These are phyloP conservation scores for Hirudo medicinalis DNA, from an alignment of 1,140 invertebrate genomes.

Conservation along the genomic window DNA sequence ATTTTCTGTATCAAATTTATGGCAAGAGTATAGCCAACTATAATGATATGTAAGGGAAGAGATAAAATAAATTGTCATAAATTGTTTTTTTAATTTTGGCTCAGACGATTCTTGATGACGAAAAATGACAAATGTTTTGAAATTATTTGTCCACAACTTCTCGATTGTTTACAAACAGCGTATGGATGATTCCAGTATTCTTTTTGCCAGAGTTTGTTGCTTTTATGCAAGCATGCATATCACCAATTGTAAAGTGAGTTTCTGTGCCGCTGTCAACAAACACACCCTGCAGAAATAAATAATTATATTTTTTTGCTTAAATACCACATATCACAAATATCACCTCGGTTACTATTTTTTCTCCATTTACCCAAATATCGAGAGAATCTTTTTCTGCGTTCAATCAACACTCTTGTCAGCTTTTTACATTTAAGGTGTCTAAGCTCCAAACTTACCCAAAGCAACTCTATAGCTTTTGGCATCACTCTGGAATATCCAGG, in stretches of 20 bases:
- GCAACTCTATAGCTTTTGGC: conserved; percentile 48
- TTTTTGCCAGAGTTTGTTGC: conserved; percentile 45
- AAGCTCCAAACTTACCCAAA: conserved; percentile 47
- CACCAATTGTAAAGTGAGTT: conserved; percentile 55
- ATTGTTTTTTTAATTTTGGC: no score
- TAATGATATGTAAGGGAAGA: no score
- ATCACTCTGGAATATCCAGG: conserved; percentile 47
- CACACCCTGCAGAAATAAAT: conserved; percentile 47
- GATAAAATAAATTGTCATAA: no score
- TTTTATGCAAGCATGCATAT: conserved; percentile 45
- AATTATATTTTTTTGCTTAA: background rate
- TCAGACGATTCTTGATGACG: no score
- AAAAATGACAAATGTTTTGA: no score
- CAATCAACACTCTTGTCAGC: background rate
- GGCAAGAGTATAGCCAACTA: no score
- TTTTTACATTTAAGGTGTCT: background rate
- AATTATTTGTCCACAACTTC: conserved; percentile 20
- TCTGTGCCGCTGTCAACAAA: conserved; percentile 69
- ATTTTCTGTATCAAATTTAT: no score
- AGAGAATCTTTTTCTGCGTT: conserved; percentile 59
- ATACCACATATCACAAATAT: conserved; percentile 25
- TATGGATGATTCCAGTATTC: conserved; percentile 38
- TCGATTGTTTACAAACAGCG: conserved; percentile 36
- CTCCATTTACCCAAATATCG: conserved; percentile 63
- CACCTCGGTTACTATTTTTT: conserved; percentile 52